phyloP scores from a whole-genome alignment of 2,888 invertebrate species.

The Chalcis sispes region DNA sequence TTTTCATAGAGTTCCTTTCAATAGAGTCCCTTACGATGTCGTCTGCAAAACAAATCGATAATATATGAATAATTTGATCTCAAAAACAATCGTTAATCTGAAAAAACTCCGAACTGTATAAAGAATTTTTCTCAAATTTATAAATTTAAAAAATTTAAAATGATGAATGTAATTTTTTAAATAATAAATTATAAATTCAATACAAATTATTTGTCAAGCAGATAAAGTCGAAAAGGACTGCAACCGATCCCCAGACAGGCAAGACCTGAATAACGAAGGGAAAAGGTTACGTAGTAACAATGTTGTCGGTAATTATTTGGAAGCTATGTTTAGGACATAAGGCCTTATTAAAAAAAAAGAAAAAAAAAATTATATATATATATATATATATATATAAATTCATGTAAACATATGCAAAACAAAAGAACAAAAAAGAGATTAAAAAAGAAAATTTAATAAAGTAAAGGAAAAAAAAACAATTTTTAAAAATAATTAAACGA shows the following conservation, averaged over 20 bases:
- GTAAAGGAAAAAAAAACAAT: slow-evolving; percentile 34
- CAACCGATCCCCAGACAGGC: slow-evolving; percentile 27
- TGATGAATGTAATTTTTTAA: too few species aligned
- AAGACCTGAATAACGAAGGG: not conserved
- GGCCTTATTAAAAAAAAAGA: slow-evolving; percentile 22
- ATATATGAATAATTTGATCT: not conserved
- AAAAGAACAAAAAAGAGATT: not conserved
- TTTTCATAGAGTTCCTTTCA: too few species aligned
- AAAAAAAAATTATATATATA: not conserved
- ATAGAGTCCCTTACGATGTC: not conserved
- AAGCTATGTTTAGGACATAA: slow-evolving; percentile 35
- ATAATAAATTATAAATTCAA: not conserved
- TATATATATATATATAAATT: too few species aligned
- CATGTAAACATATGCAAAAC: too few species aligned
- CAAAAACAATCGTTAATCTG: not conserved
- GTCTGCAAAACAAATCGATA: not conserved
- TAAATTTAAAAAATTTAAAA: too few species aligned
- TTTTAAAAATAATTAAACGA: slow-evolving; percentile 11
- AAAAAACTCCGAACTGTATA: not conserved
- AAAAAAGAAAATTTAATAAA: slow-evolving; percentile 9
- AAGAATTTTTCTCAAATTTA: not conserved
- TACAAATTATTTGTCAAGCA: slow-evolving; percentile 25
- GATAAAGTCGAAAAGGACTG: slow-evolving; percentile 50
- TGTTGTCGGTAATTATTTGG: slow-evolving; percentile 6
- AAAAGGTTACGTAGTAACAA: slow-evolving; percentile 1